Evolutionary conservation across 2,797 vertebrate species (phyloP), one percentile per base, ranked within the genome.

Genomic region (Centropyge bicolor): DNA sequence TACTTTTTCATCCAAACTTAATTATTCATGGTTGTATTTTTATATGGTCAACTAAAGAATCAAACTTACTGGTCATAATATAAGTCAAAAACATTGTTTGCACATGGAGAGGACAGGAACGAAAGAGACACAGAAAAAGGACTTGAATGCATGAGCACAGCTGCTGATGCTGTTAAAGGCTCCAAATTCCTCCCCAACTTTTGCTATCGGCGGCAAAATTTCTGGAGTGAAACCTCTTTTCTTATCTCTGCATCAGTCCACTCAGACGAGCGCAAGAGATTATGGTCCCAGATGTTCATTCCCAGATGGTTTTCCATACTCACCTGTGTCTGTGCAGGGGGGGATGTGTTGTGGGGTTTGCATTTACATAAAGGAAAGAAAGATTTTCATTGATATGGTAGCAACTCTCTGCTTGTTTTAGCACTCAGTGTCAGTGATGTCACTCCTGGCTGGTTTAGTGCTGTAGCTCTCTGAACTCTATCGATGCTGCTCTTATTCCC

Each of bases 161-260:
- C 63, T 89, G 76, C 24, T 70, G 27, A 66, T 20, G 31, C 41
- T 27, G 19, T 60, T 19, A 59, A 72, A 66, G 40, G 6, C 22
- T 81, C n/a, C 57, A 54, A 77, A 66, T 85, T 70, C 60, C 74
- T 43, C 27, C 20, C 36, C 11, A 27, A 14, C 20, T 45, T 61
- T 69, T 80, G 22, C 40, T 51, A 41, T 20, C 20, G 46, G 85
- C 74, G 66, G 74, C 68, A 69, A 38, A 52, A 46, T 10, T 31
- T 38, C 69, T 52, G 36, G 49, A 36, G 56, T 81, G 78, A 86
- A 83, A 55, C 49, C 36, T 74, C 61, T 55, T 41, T 19, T 57
- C 52, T 22, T 76, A 51, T 68, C 35, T 67, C 59, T 80, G 35
- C 40, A 36, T 64, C 63, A 27, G 70, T 60, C 46, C 61, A 52